Conservation (phyloP, 2,113 vertebrate genomes). For the Mus pahari region DNA sequence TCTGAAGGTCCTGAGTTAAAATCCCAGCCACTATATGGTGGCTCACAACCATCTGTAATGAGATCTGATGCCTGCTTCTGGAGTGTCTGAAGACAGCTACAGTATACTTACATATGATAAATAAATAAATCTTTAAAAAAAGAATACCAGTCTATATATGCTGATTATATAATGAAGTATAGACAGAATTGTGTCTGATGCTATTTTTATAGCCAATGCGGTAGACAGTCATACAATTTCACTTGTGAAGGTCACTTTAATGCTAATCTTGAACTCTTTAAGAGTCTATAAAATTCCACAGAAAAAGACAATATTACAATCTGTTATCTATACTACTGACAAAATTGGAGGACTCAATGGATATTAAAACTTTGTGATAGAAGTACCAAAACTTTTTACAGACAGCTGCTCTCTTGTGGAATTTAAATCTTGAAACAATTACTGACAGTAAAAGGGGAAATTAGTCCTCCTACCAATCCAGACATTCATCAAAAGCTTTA, state of each 20-base stretch:
- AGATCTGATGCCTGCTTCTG: no score
- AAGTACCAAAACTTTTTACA: conserved; percentile 58
- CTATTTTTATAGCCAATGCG: not conserved
- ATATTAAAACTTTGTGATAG: conserved; percentile 63
- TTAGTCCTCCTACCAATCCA: conserved; percentile 45
- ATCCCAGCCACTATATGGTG: no score
- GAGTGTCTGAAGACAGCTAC: no score
- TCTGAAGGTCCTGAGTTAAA: no score
- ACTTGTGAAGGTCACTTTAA: conserved; percentile 55
- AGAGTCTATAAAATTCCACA: conserved; percentile 14
- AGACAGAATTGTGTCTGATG: not conserved
- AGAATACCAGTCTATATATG: not conserved
- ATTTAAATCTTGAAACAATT: conserved; percentile 66
- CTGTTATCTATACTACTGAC: conserved; percentile 3
- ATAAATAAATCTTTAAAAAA: no score
- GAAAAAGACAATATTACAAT: conserved; percentile 65
- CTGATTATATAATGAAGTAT: not conserved
- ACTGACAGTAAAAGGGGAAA: conserved; percentile 15
- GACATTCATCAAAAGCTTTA: conserved; percentile 61
- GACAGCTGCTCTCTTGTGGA: conserved; percentile 31
- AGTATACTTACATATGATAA: no score
- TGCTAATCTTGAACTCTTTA: conserved; percentile 26
- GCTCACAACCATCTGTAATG: no score
- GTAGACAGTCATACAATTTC: not conserved
- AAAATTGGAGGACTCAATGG: conserved; percentile 31